These are phyloP conservation scores for Catalaphyllia jardinei DNA, from an alignment of 64 coral and sea anemone species.

Conservation along the genomic window DNA sequence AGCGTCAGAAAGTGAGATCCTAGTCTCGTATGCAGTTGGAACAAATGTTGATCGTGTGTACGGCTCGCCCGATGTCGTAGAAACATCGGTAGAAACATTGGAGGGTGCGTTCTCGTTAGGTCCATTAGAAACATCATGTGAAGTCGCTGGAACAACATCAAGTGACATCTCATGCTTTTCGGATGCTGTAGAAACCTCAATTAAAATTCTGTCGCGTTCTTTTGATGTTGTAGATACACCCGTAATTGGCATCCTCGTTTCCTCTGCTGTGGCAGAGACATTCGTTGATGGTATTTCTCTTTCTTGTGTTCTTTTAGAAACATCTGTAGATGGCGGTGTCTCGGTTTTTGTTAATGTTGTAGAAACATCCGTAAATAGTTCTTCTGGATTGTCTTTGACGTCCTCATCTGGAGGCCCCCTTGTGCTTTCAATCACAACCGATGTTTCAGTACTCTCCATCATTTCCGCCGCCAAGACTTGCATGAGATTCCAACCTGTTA, in stretches of 20 bases:
- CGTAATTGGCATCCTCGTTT: neutral
- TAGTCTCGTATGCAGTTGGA: no score
- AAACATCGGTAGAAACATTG: no score
- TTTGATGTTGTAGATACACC: neutral
- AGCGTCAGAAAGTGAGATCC: no score
- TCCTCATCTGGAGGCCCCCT: neutral
- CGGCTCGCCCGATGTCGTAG: no score
- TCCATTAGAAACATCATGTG: neutral
- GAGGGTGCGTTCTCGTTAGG: neutral
- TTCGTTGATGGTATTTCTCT: neutral
- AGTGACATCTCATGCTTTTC: neutral
- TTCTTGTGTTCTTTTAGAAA: neutral
- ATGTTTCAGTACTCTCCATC: neutral
- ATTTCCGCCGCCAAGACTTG: neutral
- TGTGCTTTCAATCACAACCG: neutral
- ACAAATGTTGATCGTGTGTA: no score
- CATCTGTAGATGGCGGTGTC: neutral
- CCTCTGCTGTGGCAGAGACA: neutral
- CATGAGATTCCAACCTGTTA: constrained; percentile 5
- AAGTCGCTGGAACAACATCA: neutral
- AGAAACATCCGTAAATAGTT: neutral
- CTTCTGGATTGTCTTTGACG: neutral
- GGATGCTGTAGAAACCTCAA: no score
- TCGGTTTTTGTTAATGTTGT: neutral
- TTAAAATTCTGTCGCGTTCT: neutral